Conservation (phyloP, 1,140 invertebrate species). For the Drosophila melanica region DNA sequence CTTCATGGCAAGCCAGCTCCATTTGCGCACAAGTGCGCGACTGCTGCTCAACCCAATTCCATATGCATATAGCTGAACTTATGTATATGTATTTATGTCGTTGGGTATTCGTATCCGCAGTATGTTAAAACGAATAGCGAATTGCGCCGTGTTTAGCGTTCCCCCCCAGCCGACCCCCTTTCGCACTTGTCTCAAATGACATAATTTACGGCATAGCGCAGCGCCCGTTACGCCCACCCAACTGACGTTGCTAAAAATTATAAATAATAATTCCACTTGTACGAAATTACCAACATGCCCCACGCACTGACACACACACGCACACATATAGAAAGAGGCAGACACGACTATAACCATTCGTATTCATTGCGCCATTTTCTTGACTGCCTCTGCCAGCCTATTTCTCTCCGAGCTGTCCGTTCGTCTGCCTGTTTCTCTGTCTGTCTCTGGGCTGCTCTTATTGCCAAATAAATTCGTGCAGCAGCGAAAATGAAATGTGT, state of each 20-base stretch:
- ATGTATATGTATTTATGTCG: constrained; percentile 47
- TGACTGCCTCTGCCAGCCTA: constrained; percentile 46
- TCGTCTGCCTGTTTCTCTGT: constrained; percentile 18
- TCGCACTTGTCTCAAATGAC: constrained; percentile 78
- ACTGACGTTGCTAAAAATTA: constrained; percentile 77
- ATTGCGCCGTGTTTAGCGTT: constrained; percentile 5
- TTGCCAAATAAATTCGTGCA: constrained; percentile 81
- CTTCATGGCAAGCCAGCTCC: constrained; percentile 7
- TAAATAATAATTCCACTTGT: constrained; percentile 82
- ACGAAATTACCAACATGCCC: constrained; percentile 69
- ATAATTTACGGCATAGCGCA: constrained; percentile 80
- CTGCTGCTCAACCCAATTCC: constrained; percentile 73
- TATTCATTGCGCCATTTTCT: constrained; percentile 72
- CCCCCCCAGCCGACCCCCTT: not conserved
- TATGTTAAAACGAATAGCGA: constrained; percentile 59
- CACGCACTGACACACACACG: constrained; percentile 33
- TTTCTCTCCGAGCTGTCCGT: constrained; percentile 26
- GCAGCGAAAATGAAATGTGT: constrained; percentile 80
- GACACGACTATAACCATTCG: constrained; percentile 44
- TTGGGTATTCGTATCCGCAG: constrained; percentile 43
- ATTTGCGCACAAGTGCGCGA: constrained; percentile 35
- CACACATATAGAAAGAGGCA: constrained; percentile 5
- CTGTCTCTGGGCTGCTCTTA: constrained; percentile 66
- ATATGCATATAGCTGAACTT: constrained; percentile 65
- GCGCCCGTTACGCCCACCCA: constrained; percentile 76